Percentiles rank a stretch among this genome's conserved stretches.
These are phyloP conservation scores for Aleiodes testaceus DNA, from an alignment of 2,888 invertebrate species.

Conservation along the genomic window DNA sequence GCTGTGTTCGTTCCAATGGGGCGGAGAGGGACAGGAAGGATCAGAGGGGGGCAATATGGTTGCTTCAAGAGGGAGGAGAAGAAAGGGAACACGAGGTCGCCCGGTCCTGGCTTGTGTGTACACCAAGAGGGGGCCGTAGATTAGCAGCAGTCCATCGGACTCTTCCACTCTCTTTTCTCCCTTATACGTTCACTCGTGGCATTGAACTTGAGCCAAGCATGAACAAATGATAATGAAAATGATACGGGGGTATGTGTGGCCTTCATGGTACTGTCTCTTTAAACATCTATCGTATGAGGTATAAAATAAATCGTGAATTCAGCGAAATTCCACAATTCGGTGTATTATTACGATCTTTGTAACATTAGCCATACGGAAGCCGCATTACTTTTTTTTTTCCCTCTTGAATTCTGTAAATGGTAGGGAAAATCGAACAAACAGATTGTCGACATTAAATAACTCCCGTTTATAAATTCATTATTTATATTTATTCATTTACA, in stretches of 20 bases:
- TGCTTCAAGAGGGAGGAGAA: background rate
- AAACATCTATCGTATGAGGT: too few species aligned
- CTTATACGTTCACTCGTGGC: conserved; percentile 7
- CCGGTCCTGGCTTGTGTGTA: conserved; percentile 29
- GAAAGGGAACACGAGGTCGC: conserved; percentile 39
- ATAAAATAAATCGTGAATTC: too few species aligned
- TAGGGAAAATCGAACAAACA: too few species aligned
- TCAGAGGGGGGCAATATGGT: conserved; percentile 13
- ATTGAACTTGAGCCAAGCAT: conserved; percentile 17
- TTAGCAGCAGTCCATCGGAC: conserved; percentile 1
- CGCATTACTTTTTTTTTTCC: too few species aligned
- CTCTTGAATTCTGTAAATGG: too few species aligned
- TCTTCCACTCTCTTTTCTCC: conserved; percentile 18
- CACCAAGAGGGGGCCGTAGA: background rate
- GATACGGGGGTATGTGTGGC: background rate
- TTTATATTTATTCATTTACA: too few species aligned
- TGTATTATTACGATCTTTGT: too few species aligned
- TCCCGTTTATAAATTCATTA: too few species aligned
- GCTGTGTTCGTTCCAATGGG: background rate
- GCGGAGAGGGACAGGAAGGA: background rate
- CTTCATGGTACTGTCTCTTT: too few species aligned
- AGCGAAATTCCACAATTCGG: too few species aligned
- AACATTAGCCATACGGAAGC: too few species aligned
- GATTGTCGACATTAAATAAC: too few species aligned
- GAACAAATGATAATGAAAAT: conserved; percentile 18